Percentiles rank a stretch among this genome's conserved stretches.
Evolutionary conservation across 2,797 vertebrate genomes (phyloP).

Genomic region (Pyrocephalus nanus): DNA sequence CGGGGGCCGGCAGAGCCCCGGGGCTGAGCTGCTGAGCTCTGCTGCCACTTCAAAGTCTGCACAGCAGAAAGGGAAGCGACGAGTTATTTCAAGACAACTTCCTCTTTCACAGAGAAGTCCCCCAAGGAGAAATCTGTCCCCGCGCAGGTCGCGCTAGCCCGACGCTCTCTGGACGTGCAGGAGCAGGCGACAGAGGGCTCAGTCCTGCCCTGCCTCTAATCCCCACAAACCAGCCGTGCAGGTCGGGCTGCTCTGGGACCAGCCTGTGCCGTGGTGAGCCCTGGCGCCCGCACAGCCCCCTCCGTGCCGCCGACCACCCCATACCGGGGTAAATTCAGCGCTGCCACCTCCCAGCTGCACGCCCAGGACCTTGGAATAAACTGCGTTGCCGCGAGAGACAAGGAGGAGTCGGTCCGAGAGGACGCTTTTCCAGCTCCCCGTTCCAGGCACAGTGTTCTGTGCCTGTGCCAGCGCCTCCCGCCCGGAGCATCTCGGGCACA

Average conservation of each 20-base stretch:
- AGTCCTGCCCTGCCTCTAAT: neutral
- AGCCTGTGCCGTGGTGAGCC: neutral
- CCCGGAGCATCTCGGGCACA: neutral
- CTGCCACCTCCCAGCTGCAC: neutral
- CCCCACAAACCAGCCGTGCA: neutral
- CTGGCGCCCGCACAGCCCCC: neutral
- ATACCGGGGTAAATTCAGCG: fast-evolving
- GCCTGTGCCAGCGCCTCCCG: neutral
- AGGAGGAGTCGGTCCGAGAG: neutral
- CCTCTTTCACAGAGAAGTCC: neutral
- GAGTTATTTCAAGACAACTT: constrained; percentile 53
- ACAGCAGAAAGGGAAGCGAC: neutral
- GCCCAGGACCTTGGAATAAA: neutral
- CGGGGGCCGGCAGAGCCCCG: neutral
- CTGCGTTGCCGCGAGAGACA: constrained; percentile 11
- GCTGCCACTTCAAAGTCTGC: neutral
- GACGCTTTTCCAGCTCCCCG: neutral
- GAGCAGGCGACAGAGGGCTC: neutral
- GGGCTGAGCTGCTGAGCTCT: neutral
- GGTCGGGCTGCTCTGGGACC: neutral
- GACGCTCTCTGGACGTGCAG: fast-evolving
- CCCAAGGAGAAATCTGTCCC: neutral
- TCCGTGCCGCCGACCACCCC: fast-evolving
- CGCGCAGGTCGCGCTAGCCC: fast-evolving
- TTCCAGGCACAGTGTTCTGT: neutral